phyloP scores from a whole-genome alignment of 2,113 vertebrate species.

The Phodopus roborovskii region DNA sequence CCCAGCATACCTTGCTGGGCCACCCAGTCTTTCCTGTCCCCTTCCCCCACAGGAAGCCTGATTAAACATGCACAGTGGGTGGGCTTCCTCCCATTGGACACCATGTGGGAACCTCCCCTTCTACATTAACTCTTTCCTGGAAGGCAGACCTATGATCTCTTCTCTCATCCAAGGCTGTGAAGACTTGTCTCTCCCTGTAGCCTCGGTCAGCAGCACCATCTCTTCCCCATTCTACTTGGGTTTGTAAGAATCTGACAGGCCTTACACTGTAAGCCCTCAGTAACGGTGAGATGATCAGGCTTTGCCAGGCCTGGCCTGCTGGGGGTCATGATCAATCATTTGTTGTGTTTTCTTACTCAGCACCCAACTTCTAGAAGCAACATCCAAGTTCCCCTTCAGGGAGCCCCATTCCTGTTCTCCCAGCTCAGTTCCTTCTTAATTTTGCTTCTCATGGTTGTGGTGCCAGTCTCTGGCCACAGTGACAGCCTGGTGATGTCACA shows the following conservation, averaged over 20 bases:
- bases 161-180: background rate
- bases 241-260: background rate
- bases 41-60: conserved; percentile 43
- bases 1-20: conserved; percentile 75
- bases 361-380: background rate
- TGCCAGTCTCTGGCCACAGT: background rate
- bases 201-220: background rate
- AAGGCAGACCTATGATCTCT: background rate
- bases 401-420: background rate
- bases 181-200: background rate
- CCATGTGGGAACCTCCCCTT: background rate
- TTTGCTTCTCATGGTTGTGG: fast-evolving
- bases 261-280: fast-evolving
- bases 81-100: conserved; percentile 64
- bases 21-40: conserved; percentile 71
- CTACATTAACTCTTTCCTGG: conserved; percentile 53
- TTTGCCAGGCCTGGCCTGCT: background rate
- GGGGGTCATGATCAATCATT: too few species aligned
- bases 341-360: too few species aligned
- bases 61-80: conserved; percentile 59
- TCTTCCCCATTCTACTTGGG: background rate
- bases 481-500: background rate
- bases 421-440: background rate
- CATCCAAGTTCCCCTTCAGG: background rate
- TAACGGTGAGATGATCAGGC: background rate